Evolutionary conservation across 2,113 vertebrate genomes (phyloP).

Genomic region (Neotoma lepida): DNA sequence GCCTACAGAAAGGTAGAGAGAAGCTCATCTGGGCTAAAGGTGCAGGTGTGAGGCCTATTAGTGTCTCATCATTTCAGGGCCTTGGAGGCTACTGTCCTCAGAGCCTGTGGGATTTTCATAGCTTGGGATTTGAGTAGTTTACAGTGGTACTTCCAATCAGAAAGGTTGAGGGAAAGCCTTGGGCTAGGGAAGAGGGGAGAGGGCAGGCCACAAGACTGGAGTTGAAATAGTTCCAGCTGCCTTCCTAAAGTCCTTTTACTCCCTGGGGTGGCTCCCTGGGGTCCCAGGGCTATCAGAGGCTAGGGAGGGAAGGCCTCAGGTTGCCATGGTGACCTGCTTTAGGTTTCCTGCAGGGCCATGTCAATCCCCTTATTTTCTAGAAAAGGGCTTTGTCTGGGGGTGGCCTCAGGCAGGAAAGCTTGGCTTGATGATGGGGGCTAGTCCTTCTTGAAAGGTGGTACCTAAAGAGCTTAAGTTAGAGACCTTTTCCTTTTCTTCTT

Average conservation of each 20-base stretch:
- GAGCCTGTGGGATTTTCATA: background rate
- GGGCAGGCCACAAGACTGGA: background rate
- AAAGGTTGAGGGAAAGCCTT: background rate
- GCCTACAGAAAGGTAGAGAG: background rate
- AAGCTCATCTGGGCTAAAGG: background rate
- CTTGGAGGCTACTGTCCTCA: background rate
- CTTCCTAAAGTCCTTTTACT: constrained; percentile 44
- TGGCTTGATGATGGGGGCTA: constrained; percentile 40
- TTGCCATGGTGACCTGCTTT: constrained; percentile 72
- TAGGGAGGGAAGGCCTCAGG: constrained; percentile 60
- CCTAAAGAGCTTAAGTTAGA: constrained; percentile 63
- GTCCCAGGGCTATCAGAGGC: constrained; percentile 59
- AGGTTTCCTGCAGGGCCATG: constrained; percentile 74
- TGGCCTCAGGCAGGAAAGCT: constrained; percentile 70
- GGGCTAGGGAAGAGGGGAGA: background rate
- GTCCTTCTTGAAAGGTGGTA: constrained; percentile 49
- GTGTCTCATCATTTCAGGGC: background rate
- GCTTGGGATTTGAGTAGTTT: background rate
- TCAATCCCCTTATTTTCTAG: constrained; percentile 77
- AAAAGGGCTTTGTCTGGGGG: constrained; percentile 75
- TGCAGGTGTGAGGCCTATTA: background rate
- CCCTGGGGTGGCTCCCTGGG: constrained; percentile 58
- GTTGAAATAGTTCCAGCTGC: background rate
- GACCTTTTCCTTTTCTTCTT: background rate
- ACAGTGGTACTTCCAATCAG: background rate